Base-by-base conservation (phyloP, 2,888 invertebrate genomes). In the Herminia tarsipennalis region DNA sequence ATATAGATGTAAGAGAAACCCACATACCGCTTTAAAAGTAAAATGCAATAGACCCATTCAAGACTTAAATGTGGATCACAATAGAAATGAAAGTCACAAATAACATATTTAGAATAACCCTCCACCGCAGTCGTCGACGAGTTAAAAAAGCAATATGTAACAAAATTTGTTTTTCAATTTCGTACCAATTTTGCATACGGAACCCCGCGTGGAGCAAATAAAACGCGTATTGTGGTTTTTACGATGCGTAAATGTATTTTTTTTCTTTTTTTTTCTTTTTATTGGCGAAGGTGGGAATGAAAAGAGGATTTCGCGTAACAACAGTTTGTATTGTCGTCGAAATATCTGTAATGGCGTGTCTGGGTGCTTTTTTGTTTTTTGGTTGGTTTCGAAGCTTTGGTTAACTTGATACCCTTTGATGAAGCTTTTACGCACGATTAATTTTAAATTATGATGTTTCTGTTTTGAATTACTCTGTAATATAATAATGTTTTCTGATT, bases 141-240 rank as follows among this genome's bases (percentile, higher is more conserved):
- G 46, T 68, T 66, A 78, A 66, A 89, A 88, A 89, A 86, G 88
- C 91, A 91, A 91, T 91, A 91, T 88, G 89, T 87, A 89, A 88
- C 88, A 36, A 83, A 88, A 91, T 91, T 91, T 90, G 90, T 89
- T 88, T 91, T 91, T 91, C 91, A 91, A 91, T 91, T 91, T 86
- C 88, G 81, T 78, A 83, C 88, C 91, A 90, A 91, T 89, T 91
- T 91, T 91, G 88, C 90, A 89, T 91, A 88, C 87, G 73, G 78
- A 62, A 73, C 78, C 77, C 75, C 81, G 74, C 54, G 74, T 66
- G 63, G 73, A 72, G 64, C 80, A 83, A 88, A 89, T 88, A 87
- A 89, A 88, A 83, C 72, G 60, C 64, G 71, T 76, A 87, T 87
- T 87, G 88, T 84, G 86, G 86, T 83, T 87, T 88, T 89, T 90